phyloP scores from a whole-genome alignment of 2,113 vertebrate genomes.

The Cygnus atratus region DNA sequence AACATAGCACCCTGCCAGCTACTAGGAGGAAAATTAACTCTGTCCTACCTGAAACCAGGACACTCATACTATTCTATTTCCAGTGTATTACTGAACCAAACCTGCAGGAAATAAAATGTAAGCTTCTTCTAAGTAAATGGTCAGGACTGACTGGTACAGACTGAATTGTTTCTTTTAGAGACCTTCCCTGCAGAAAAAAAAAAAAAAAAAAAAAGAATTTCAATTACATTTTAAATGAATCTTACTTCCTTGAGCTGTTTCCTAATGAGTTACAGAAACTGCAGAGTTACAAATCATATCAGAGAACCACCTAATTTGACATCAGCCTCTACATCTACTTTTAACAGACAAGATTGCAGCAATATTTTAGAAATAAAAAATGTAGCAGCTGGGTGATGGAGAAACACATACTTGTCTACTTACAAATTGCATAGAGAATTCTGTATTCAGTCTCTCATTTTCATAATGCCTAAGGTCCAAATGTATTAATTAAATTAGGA shows the following conservation, averaged over 20 bases:
- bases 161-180: not conserved
- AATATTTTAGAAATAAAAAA: not conserved
- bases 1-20: too few species aligned
- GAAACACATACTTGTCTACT: not conserved
- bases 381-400: not conserved
- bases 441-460: not conserved
- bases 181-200: not conserved
- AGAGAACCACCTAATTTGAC: not conserved
- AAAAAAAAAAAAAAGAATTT: not conserved
- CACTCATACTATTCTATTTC: not conserved
- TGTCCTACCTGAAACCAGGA: too few species aligned
- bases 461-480: not conserved
- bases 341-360: not conserved
- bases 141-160: not conserved
- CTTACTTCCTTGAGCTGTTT: slow-evolving; percentile 17
- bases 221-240: slow-evolving; percentile 8
- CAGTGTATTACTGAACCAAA: not conserved
- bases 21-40: too few species aligned
- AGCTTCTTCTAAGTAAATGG: not conserved
- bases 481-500: not conserved
- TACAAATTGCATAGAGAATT: not conserved
- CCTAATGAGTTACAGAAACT: not conserved
- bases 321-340: not conserved
- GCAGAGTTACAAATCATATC: not conserved
- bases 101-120: not conserved